Percentiles rank a stretch among this genome's conserved stretches.
Evolutionary conservation across 2,797 vertebrate genomes (phyloP).

Genomic region (Tolypeutes matacus): DNA sequence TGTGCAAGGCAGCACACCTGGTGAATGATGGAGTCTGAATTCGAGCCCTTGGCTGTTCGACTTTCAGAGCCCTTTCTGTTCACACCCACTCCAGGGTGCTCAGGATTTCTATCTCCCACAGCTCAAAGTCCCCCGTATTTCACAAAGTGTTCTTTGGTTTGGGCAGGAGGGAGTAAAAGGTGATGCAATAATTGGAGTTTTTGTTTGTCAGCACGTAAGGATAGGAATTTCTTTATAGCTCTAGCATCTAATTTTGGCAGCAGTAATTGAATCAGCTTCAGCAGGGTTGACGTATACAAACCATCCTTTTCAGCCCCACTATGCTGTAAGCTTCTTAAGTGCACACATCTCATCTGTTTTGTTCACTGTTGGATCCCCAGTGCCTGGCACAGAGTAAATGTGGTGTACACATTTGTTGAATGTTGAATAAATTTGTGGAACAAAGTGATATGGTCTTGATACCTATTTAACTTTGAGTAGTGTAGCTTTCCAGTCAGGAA

Average conservation of each 20-base stretch:
- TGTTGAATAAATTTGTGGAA: constrained; percentile 57
- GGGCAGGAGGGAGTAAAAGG: neutral
- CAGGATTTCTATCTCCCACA: neutral
- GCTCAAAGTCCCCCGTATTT: neutral
- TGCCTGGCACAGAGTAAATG: neutral
- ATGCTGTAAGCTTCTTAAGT: neutral
- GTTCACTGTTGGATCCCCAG: neutral
- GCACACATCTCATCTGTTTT: constrained; percentile 38
- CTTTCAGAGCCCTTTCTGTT: neutral
- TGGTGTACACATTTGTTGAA: neutral
- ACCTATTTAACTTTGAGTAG: constrained; percentile 45
- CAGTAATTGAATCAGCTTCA: neutral
- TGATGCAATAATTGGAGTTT: neutral
- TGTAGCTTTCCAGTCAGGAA: constrained; percentile 12
- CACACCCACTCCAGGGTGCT: neutral
- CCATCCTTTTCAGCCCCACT: constrained; percentile 1
- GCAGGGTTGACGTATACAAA: neutral
- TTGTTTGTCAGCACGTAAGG: neutral
- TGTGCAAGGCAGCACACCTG: neutral
- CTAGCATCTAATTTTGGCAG: constrained; percentile 44
- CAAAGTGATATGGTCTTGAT: constrained; percentile 14
- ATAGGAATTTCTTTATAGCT: constrained; percentile 19
- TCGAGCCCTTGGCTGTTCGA: neutral
- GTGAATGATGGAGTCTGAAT: rapidly evolving
- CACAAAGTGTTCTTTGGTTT: neutral